Evolutionary conservation across 2,113 vertebrate genomes (phyloP).

Genomic region (Leiothrix lutea): DNA sequence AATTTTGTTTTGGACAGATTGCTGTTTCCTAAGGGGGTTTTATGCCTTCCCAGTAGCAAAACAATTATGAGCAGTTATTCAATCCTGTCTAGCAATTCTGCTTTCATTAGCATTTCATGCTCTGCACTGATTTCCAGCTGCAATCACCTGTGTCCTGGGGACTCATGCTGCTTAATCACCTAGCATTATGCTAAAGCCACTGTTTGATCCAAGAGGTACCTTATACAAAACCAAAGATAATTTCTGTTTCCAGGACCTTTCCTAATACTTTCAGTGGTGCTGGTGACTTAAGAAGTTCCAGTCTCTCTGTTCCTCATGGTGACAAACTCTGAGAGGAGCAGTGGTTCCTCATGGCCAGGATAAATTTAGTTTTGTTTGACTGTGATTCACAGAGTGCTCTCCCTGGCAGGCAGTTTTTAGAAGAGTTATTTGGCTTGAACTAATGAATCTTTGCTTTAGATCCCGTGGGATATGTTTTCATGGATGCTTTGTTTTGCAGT

Average conservation of each 20-base stretch:
- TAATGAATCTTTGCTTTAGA: background rate
- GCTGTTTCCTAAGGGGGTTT: background rate
- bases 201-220: background rate
- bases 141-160: background rate
- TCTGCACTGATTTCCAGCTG: background rate
- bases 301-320: background rate
- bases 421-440: background rate
- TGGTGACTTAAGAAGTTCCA: background rate
- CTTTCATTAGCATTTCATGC: background rate
- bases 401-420: background rate
- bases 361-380: background rate
- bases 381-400: background rate
- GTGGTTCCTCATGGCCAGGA: background rate
- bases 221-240: background rate
- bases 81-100: background rate
- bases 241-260: background rate
- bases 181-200: background rate
- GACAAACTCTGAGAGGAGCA: background rate
- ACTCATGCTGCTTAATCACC: background rate
- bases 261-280: background rate
- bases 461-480: background rate
- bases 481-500: slow-evolving; percentile 1
- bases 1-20: background rate
- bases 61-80: background rate
- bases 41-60: background rate